phyloP scores from a whole-genome alignment of 2,113 vertebrate genomes.

The Aplodontia rufa region DNA sequence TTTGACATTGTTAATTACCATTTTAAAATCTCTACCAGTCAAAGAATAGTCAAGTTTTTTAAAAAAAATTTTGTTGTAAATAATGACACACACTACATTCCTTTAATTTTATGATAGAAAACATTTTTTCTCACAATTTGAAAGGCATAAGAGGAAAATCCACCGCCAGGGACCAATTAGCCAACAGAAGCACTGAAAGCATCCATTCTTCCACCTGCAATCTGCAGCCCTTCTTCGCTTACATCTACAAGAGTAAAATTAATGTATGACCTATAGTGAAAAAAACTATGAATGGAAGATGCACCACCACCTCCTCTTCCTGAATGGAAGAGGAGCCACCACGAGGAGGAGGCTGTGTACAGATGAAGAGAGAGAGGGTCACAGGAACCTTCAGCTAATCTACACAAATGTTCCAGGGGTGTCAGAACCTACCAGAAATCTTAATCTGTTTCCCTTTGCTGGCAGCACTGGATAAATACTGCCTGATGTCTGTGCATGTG shows the following conservation, averaged over 20 bases:
- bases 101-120: conserved; percentile 14
- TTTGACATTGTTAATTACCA: background rate
- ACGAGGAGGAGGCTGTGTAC: background rate
- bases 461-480: background rate
- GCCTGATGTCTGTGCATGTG: too few relatives aligned
- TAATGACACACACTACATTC: background rate
- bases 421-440: background rate
- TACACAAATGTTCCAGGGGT: background rate
- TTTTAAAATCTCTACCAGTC: background rate
- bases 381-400: background rate
- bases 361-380: background rate
- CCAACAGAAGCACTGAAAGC: background rate
- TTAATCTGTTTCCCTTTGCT: background rate
- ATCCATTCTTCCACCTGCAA: background rate
- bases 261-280: background rate
- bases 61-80: background rate
- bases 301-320: background rate
- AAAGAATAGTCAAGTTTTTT: background rate
- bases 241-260: background rate
- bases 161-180: background rate
- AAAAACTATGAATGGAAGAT: background rate
- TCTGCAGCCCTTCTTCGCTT: background rate
- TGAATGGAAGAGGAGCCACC: background rate
- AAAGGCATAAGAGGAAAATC: background rate
- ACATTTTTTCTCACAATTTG: background rate